Base-by-base conservation (phyloP, 2,888 invertebrate species). In the Hydroisotoma schaefferi region DNA sequence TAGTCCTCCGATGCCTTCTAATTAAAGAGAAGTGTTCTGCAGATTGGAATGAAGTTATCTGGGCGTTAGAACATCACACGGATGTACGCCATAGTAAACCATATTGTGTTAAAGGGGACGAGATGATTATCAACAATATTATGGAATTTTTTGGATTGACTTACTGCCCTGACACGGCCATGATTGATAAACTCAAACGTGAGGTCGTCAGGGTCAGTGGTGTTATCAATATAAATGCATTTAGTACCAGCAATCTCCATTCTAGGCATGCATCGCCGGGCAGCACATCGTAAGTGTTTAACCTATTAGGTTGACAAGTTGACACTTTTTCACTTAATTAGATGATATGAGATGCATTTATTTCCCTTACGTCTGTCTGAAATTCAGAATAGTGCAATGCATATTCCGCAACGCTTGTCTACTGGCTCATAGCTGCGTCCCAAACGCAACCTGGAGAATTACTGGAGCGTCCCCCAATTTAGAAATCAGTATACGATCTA, bases 201-300 rank as follows among this genome's bases (percentile, higher is more conserved):
- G 61, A 62, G 40, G 58, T 68, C 28, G 38, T 61, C n/a, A 33
- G 59, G 40, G 49, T 68, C 18, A 63, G 65, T 33, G 68, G 68
- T 29, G 43, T 65, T 28, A 56, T 68, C 38, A 65, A 68, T 37
- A 62, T 68, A 40, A 68, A 68, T 38, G 68, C 68, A 22, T 68
- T 68, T 40, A 68, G 57, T 26, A 47, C 65, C 3, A 40, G n/a
- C n/a, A n/a, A n/a, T n/a, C n/a, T n/a, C n/a, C n/a, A n/a, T n/a
- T n/a, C n/a, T n/a, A n/a, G n/a, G n/a, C n/a, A n/a, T n/a, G n/a
- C n/a, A n/a, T n/a, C n/a, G n/a, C n/a, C n/a, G n/a, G n/a, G n/a
- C n/a, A n/a, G n/a, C n/a, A n/a, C n/a, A n/a, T n/a, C n/a, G n/a
- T n/a, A n/a, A n/a, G n/a, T n/a, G n/a, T n/a, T n/a, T n/a, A n/a